A percentile compares a stretch with the other conserved stretches of the same genome.
phyloP scores from a whole-genome alignment of 2,797 vertebrate species.

The Spinus olivaceus region DNA sequence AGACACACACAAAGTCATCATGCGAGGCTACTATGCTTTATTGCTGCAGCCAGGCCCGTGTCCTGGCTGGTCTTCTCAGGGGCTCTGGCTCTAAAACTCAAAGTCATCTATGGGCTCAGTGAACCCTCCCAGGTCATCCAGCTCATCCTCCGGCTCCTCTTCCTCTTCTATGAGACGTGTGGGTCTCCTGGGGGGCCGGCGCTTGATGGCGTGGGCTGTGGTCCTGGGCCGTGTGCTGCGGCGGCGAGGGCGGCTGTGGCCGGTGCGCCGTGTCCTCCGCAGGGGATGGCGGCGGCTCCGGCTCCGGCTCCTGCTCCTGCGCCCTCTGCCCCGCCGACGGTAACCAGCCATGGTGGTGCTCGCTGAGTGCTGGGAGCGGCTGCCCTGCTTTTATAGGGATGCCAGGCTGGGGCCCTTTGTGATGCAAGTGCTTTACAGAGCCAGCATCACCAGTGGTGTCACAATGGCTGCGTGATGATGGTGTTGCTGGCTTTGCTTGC shows the following conservation, averaged over 20 bases:
- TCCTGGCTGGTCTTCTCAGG: neutral
- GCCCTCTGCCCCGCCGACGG: neutral
- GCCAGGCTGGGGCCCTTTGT: neutral
- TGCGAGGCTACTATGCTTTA: neutral
- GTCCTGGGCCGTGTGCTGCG: neutral
- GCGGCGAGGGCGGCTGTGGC: neutral
- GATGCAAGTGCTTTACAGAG: neutral
- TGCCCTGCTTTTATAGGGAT: neutral
- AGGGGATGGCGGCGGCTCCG: neutral
- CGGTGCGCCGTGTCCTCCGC: neutral
- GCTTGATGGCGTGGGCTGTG: fast-evolving
- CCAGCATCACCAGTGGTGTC: neutral
- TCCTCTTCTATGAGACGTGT: neutral
- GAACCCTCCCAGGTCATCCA: neutral
- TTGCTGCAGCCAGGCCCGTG: neutral
- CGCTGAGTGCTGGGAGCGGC: fast-evolving
- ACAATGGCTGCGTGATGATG: neutral
- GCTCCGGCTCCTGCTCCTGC: neutral
- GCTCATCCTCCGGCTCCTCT: neutral
- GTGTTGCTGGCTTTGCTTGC: neutral
- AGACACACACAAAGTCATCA: neutral
- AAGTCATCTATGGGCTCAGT: fast-evolving
- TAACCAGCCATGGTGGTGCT: neutral
- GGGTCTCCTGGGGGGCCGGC: neutral
- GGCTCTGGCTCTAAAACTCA: neutral